A percentile compares a stretch with the other conserved stretches of the same genome.
Conservation (phyloP, 2,888 invertebrate species). For the Dendrolimus houi region DNA sequence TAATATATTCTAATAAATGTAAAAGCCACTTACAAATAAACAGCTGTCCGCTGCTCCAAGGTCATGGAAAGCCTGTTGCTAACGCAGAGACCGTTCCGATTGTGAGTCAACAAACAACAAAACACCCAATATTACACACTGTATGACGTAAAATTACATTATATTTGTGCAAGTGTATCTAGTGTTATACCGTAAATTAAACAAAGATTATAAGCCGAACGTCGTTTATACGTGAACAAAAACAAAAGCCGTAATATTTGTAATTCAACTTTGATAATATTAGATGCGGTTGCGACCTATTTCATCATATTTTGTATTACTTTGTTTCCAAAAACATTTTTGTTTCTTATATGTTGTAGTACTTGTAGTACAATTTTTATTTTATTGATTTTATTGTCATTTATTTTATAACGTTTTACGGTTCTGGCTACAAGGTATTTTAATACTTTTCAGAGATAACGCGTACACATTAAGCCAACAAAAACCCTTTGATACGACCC, state of each 20-base stretch:
- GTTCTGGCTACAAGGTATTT: neutral
- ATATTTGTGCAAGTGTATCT: conserved; percentile 48
- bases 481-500: no score
- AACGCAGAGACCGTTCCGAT: conserved; percentile 32
- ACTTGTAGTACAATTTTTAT: neutral
- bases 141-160: conserved; percentile 54
- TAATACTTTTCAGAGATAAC: no score
- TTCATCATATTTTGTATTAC: neutral
- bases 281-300: neutral
- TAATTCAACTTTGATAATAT: neutral
- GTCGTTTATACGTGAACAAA: conserved; percentile 2
- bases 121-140: conserved; percentile 61
- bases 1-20: conserved; percentile 12
- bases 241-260: neutral
- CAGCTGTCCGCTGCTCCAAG: conserved; percentile 62
- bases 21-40: conserved; percentile 36
- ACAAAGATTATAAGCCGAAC: neutral
- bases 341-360: neutral
- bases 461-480: no score
- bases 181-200: conserved; percentile 18
- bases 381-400: neutral
- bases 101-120: conserved; percentile 51
- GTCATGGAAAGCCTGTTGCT: conserved; percentile 44
- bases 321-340: neutral
- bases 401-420: neutral